Evolutionary conservation across 2,113 vertebrate genomes (phyloP).

Genomic region (Heptranchias perlo): DNA sequence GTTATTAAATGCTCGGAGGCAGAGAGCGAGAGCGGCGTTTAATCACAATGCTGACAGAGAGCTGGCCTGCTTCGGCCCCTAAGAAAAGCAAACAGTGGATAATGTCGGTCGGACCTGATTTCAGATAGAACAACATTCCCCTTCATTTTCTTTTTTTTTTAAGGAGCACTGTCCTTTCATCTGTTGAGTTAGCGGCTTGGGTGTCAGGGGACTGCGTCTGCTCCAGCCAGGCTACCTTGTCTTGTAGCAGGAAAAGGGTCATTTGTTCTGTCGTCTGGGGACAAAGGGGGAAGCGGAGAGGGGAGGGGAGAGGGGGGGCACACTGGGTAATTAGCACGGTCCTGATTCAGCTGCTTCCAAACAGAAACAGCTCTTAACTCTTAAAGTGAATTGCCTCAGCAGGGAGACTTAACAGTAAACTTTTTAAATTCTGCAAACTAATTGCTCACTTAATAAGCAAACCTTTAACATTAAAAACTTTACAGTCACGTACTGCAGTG

Average conservation of each 20-base stretch:
- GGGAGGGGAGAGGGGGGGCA: background rate
- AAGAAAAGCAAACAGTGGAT: constrained; percentile 37
- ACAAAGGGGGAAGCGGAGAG: constrained; percentile 10
- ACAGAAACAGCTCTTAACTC: constrained; percentile 28
- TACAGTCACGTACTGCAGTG: background rate
- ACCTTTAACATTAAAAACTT: constrained; percentile 1
- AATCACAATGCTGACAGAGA: constrained; percentile 19
- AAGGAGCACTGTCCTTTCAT: constrained; percentile 11
- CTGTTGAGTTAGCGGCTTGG: constrained; percentile 2
- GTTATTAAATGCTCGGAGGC: background rate
- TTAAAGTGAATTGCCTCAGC: background rate
- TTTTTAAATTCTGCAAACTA: background rate
- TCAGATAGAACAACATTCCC: constrained; percentile 25
- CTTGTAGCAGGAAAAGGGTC: constrained; percentile 38
- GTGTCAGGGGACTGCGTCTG: constrained; percentile 19
- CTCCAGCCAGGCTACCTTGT: constrained; percentile 17
- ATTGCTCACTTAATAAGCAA: constrained; percentile 22
- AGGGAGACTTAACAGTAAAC: background rate
- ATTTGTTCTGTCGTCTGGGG: constrained; percentile 34
- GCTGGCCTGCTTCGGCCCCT: constrained; percentile 3
- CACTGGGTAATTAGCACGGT: constrained; percentile 14
- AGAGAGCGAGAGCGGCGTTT: constrained; percentile 18
- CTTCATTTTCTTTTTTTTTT: constrained; percentile 36
- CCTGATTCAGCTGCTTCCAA: constrained; percentile 33
- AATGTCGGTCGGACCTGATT: constrained; percentile 11